Base-by-base conservation (phyloP, 2,888 invertebrate genomes). In the Homarus gammarus region DNA sequence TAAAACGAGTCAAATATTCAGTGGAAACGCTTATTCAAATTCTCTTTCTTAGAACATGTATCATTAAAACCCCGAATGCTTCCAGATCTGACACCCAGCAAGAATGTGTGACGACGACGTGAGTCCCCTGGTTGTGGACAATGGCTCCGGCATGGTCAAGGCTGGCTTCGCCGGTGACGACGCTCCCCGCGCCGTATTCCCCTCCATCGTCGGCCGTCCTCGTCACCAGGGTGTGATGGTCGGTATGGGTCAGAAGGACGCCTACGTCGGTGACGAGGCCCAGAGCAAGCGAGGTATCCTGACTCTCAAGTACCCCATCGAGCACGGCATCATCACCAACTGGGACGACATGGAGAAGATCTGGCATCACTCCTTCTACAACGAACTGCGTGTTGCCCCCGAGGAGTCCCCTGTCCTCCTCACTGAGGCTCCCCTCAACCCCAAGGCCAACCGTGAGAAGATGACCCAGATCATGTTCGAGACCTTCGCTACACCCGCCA, bases 321-420 rank as follows among this genome's bases (percentile, higher is more conserved):
- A 95, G 93, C 95, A 95, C 93, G 95, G 95, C 91, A 94, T 93
- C 92, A 94, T 95, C 92, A 98, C 98, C 94, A 98, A 98, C 96
- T 98, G 98, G 98, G 98, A 98, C 94, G 98, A 98, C 94, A 98
- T 99, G 98, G 98, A 98, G 95, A 98, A 99, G 95, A 98, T 99
- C 95, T 99, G 98, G 98, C 98, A 99, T 95, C 98, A 99, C 95
- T 98, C 98, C 94, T 98, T 98, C 96, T 99, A 99, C 97, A 98
- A 99, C 94, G 98, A 98, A 95, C 96, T 99, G 94, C 96, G 98
- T 95, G 98, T 98, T 85, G 98, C 88, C 98, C 98, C 92, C 83
- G 98, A 98, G 95, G 98, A 98, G 94, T 98, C 98, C 94, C 98
- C 98, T 8, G 97, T 98, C 93, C 96, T 98, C 93, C 95, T 98